phyloP scores from a whole-genome alignment of 2,797 vertebrate species.

The Dermochelys coriacea region DNA sequence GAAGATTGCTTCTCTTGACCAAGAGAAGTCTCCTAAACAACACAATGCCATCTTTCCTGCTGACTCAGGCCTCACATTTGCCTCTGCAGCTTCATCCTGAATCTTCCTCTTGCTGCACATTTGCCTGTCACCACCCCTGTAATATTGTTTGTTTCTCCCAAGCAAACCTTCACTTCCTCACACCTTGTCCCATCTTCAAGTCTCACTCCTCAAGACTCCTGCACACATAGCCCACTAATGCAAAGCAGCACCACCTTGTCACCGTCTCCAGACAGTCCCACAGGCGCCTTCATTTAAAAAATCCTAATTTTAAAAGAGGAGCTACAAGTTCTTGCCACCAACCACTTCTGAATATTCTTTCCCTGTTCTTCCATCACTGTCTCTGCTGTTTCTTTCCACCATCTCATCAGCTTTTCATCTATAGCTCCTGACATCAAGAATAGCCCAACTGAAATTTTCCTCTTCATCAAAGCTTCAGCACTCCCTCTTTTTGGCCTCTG shows the following conservation, averaged over 20 bases:
- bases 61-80: not conserved
- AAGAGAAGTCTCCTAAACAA: not conserved
- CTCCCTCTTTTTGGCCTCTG: not conserved
- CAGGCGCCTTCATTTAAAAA: not conserved
- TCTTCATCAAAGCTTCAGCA: not conserved
- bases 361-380: not conserved
- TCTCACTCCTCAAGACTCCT: not conserved
- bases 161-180: not conserved
- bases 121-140: not conserved
- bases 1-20: not conserved
- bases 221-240: not conserved
- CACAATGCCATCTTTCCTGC: not conserved
- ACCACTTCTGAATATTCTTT: not conserved
- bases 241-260: fast-evolving
- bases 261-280: not conserved
- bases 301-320: not conserved
- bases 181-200: not conserved
- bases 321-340: not conserved
- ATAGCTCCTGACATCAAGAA: not conserved
- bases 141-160: not conserved
- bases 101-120: fast-evolving
- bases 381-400: not conserved
- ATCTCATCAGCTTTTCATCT: not conserved
- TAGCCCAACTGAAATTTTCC: not conserved
- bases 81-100: not conserved